Conservation (phyloP, 2,888 invertebrate species). For the Eurytoma californica region DNA sequence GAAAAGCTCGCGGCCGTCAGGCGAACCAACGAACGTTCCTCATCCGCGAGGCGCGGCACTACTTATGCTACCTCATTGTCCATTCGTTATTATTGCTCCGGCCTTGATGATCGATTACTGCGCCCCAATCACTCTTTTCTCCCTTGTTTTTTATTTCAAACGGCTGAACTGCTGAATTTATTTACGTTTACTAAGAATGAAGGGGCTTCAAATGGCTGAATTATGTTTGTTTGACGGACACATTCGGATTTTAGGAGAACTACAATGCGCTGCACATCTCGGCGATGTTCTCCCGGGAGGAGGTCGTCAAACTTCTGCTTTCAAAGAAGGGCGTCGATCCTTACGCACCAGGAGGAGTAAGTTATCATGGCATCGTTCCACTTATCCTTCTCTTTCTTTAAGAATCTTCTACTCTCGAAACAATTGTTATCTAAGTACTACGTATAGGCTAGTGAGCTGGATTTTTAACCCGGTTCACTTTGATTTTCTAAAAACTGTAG, state of each 20-base stretch:
- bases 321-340: slow-evolving; percentile 93
- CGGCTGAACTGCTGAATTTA: too few species aligned
- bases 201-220: too few species aligned
- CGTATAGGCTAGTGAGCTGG: not conserved
- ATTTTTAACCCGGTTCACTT: slow-evolving; percentile 8
- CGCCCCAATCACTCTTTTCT: not conserved
- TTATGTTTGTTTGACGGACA: not conserved
- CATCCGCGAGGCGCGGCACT: slow-evolving; percentile 37
- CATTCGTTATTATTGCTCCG: slow-evolving; percentile 15
- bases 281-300: slow-evolving; percentile 95
- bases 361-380: slow-evolving; percentile 70
- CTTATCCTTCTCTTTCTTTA: not conserved
- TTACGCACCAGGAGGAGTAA: slow-evolving; percentile 94
- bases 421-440: not conserved
- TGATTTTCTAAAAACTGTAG: slow-evolving; percentile 6
- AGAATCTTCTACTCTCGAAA: slow-evolving; percentile 13
- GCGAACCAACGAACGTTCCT: not conserved
- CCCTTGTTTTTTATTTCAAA: slow-evolving; percentile 17
- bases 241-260: slow-evolving; percentile 86
- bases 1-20: not conserved
- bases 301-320: slow-evolving; percentile 92
- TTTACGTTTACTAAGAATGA: too few species aligned
- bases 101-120: slow-evolving; percentile 37
- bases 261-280: slow-evolving; percentile 96
- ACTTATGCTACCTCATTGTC: slow-evolving; percentile 11